phyloP scores from a whole-genome alignment of 2,113 vertebrate species.

The Empidonax traillii region DNA sequence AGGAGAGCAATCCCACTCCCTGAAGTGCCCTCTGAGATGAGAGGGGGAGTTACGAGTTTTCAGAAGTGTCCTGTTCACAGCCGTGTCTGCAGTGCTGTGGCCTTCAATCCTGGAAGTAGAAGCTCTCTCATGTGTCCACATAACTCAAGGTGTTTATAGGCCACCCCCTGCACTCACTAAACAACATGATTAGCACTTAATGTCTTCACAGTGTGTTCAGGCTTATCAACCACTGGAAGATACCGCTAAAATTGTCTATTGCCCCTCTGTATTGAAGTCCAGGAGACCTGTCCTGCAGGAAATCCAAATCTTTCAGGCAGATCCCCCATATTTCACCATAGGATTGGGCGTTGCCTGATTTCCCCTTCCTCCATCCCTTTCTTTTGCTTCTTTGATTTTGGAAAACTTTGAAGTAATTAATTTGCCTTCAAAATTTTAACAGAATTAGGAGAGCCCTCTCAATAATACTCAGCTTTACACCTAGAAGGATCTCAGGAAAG shows the following conservation, averaged over 20 bases:
- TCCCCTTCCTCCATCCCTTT: not conserved
- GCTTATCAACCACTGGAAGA: not conserved
- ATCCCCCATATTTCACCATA: not conserved
- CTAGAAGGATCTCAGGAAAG: not conserved
- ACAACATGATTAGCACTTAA: not conserved
- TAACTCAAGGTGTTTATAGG: not conserved
- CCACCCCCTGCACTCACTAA: not conserved
- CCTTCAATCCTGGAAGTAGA: not conserved
- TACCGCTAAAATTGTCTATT: not conserved
- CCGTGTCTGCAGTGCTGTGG: not conserved
- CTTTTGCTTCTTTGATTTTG: not conserved
- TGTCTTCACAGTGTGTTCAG: not conserved
- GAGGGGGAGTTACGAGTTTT: not conserved
- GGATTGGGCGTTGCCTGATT: not conserved
- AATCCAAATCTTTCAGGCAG: not conserved
- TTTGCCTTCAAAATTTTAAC: not conserved
- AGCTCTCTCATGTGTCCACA: fast-evolving
- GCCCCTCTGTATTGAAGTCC: not conserved
- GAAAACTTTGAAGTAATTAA: not conserved
- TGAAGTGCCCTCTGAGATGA: not conserved
- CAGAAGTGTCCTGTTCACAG: not conserved
- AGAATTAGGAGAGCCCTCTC: not conserved
- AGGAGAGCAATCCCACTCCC: not conserved
- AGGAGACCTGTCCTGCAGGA: not conserved
- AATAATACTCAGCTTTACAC: not conserved